phyloP scores from a whole-genome alignment of 2,113 vertebrate species.

The Ailuropoda melanoleuca region DNA sequence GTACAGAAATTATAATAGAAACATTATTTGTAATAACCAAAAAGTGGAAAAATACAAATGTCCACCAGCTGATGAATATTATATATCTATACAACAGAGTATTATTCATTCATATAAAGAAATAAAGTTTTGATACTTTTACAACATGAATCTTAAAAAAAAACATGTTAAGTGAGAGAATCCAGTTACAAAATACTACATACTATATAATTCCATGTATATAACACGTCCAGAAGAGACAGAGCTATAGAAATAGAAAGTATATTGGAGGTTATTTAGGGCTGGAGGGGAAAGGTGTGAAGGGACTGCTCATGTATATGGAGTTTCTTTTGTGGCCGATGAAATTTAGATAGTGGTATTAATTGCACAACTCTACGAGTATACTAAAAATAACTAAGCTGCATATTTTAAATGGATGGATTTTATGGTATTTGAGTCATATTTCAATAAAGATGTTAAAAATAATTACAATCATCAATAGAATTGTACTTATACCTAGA shows the following conservation, averaged over 20 bases:
- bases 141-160: neutral
- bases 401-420: neutral
- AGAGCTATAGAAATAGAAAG: neutral
- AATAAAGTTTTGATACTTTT: neutral
- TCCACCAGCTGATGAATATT: neutral
- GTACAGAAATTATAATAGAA: neutral
- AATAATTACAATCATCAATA: neutral
- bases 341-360: neutral
- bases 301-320: neutral
- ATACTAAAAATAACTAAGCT: neutral
- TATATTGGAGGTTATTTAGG: neutral
- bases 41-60: neutral
- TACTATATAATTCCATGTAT: neutral
- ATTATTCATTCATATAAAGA: neutral
- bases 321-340: neutral
- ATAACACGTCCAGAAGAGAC: neutral
- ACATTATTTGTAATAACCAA: neutral
- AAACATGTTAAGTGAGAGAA: neutral
- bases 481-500: neutral
- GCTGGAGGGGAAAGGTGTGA: neutral
- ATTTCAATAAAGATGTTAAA: conserved; percentile 4
- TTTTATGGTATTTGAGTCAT: neutral
- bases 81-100: neutral
- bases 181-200: neutral
- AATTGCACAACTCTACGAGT: neutral